phyloP scores from a whole-genome alignment of 2,888 invertebrate genomes.

The Erebia epiphron region DNA sequence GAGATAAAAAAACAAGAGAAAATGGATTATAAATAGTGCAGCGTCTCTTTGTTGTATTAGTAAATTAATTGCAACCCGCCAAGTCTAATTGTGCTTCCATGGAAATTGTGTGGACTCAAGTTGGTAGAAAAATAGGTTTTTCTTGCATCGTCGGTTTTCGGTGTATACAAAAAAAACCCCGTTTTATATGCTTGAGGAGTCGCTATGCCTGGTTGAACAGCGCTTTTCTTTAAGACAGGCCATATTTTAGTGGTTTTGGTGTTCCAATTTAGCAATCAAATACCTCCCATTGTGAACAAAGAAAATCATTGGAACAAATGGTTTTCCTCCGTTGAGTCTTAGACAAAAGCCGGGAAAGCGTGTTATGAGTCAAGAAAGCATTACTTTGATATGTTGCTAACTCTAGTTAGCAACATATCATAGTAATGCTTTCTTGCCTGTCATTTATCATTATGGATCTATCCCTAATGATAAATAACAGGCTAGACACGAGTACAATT shows the following conservation, averaged over 20 bases:
- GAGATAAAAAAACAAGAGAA: not conserved
- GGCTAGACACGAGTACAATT: constrained; percentile 14
- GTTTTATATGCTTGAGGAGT: not conserved
- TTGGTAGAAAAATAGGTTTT: not conserved
- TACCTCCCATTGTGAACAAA: constrained; percentile 3
- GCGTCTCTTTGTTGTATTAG: constrained; percentile 8
- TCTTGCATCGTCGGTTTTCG: not conserved
- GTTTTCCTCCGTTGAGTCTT: constrained; percentile 17
- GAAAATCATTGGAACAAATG: constrained; percentile 17
- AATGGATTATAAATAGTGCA: constrained; percentile 5
- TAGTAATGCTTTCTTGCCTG: too few species aligned
- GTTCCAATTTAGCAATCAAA: not conserved
- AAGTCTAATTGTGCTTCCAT: constrained; percentile 8
- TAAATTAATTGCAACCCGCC: constrained; percentile 6
- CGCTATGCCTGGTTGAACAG: too few species aligned
- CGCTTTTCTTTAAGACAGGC: too few species aligned
- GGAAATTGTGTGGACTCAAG: not conserved
- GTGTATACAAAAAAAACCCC: not conserved
- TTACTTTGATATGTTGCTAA: constrained; percentile 29
- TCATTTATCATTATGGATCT: too few species aligned
- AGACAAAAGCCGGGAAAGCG: constrained; percentile 30
- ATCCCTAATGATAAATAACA: constrained; percentile 35
- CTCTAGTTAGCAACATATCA: too few species aligned
- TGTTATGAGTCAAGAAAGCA: constrained; percentile 30
- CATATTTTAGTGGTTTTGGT: too few species aligned